Evolutionary conservation across 2,113 vertebrate genomes (phyloP).

Genomic region (Antennarius striatus): DNA sequence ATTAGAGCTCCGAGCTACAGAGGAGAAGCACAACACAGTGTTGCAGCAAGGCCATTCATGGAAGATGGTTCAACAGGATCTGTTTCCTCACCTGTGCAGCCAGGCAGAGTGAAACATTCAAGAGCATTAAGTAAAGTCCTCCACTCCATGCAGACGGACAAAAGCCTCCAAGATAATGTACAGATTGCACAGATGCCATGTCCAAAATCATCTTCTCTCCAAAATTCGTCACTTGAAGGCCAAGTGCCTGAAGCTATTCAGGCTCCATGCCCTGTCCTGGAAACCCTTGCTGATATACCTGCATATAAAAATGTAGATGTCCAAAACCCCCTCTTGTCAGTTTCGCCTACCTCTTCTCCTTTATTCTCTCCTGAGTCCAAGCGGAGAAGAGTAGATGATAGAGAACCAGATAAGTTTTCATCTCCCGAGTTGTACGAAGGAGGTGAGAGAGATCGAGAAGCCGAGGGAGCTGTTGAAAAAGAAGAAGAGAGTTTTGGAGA

Average conservation of each 20-base stretch:
- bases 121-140: slow-evolving; percentile 75
- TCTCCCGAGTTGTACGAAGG: slow-evolving; percentile 74
- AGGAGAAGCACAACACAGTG: slow-evolving; percentile 11
- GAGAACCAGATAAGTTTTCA: slow-evolving; percentile 57
- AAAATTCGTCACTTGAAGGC: background rate
- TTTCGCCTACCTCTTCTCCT: slow-evolving; percentile 22
- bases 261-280: background rate
- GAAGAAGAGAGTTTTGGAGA: slow-evolving; percentile 85
- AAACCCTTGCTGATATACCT: slow-evolving; percentile 1
- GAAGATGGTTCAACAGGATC: slow-evolving; percentile 1
- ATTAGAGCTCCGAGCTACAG: slow-evolving; percentile 60
- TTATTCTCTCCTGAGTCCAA: slow-evolving; percentile 66
- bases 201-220: background rate
- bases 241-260: background rate
- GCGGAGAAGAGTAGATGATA: slow-evolving; percentile 53
- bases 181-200: slow-evolving; percentile 14
- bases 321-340: background rate
- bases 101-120: slow-evolving; percentile 53
- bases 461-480: slow-evolving; percentile 28
- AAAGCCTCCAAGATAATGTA: slow-evolving; percentile 8
- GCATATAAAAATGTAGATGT: slow-evolving; percentile 16
- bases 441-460: slow-evolving; percentile 63
- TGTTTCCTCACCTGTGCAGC: slow-evolving; percentile 33
- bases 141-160: slow-evolving; percentile 71
- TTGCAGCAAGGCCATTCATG: slow-evolving; percentile 10